A percentile compares a stretch with the other conserved stretches of the same genome.
phyloP scores from a whole-genome alignment of 37 sponge, comb jelly and placozoan genomes.

The Sycon ciliatum region DNA sequence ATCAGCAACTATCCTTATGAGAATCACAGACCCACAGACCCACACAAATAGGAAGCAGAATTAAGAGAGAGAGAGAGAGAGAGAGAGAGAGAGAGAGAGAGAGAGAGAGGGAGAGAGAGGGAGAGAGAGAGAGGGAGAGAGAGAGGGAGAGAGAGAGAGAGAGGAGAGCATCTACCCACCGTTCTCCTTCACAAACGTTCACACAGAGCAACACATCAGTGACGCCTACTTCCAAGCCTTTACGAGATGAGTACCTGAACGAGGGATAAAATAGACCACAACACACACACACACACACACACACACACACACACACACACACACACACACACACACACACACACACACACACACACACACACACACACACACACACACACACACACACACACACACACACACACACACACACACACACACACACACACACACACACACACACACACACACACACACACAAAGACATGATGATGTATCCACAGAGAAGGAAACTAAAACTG shows the following conservation, averaged over 20 bases:
- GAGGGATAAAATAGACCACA: neutral
- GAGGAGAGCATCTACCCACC: neutral
- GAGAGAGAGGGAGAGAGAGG: neutral
- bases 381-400: conserved; percentile 10
- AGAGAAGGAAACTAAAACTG: conserved; percentile 11
- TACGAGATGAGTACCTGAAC: too few species aligned
- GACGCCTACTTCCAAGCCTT: neutral
- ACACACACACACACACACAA: conserved; percentile 10
- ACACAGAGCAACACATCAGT: neutral
- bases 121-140: neutral
- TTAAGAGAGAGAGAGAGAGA: too few species aligned
- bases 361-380: conserved; percentile 11
- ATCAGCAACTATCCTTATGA: too few species aligned
- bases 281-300: conserved; percentile 5
- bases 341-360: conserved; percentile 5
- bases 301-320: conserved; percentile 5
- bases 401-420: conserved; percentile 22
- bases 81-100: too few species aligned
- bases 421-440: conserved; percentile 27
- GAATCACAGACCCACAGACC: too few species aligned
- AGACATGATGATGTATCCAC: conserved; percentile 9
- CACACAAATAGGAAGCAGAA: too few species aligned
- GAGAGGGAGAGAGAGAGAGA: neutral
- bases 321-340: neutral
- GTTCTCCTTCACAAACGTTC: neutral